Base-by-base conservation (phyloP, 2,888 invertebrate species). In the Cheilosia impressa region DNA sequence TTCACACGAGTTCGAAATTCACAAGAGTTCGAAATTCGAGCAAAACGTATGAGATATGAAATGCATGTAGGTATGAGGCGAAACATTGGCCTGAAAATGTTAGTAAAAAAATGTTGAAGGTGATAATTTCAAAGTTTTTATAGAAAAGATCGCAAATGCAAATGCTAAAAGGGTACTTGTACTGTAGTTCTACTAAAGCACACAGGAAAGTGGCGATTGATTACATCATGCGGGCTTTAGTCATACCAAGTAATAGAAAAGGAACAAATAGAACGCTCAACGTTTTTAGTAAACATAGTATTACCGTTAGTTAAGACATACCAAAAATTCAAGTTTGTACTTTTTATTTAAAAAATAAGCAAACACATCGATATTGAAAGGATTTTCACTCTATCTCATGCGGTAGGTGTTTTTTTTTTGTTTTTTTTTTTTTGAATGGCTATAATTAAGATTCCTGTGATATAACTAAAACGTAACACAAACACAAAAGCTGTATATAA, bases 371-470 rank as follows among this genome's bases (percentile, higher is more conserved):
- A 85, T 72, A 81, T 72, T 50, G 85, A 85, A 85, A 85, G 85
- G 85, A 81, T 81, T 81, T 81, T 81, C 62, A 68, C 85, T 85
- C 76, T 68, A 77, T 77, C 53, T 69, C 85, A 85, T 85, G 85
- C 85, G 57, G 22, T n/a, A 43, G 7, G 34, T 38, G 9, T 6
- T 68, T 57, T 27, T 6, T 68, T 57, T 27, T 34, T 79, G n/a
- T 27, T 34, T 13, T 10, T 45, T 17, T 43, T 34, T 50, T 22
- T 60, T 65, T 22, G 2, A 31, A 13, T 68, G 27, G 52, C 41
- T 55, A 47, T 19, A 43, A 27, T 58, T 27, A 45, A 43, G 24
- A n/a, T 43, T 60, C 24, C 17, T 58, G 45, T 50, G 34, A 41
- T 34, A 10, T 15, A 53, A 22, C 73, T 53, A 55, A 43, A 50